Conservation (phyloP, 2,113 vertebrate genomes). For the Stigmatopora nigra region DNA sequence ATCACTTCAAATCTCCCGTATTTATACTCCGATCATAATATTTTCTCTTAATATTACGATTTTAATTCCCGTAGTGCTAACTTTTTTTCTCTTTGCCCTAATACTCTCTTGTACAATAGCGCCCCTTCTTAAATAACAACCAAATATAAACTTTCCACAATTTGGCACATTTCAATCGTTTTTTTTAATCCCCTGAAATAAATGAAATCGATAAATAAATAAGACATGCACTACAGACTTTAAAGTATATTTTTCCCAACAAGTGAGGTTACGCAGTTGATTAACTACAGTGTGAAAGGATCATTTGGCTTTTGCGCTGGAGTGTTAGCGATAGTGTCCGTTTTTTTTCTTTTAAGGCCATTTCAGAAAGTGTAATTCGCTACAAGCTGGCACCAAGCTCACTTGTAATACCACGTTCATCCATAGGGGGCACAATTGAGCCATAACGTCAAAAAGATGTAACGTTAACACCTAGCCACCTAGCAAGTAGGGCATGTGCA, state of each 20-base stretch:
- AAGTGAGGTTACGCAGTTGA: slow-evolving; percentile 83
- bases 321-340: slow-evolving; percentile 1
- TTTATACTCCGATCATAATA: no score
- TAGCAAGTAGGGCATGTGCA: no score
- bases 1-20: no score
- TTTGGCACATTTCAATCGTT: slow-evolving; percentile 64
- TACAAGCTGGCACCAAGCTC: slow-evolving; percentile 2
- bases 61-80: background rate
- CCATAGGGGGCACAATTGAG: background rate
- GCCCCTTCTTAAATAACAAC: slow-evolving; percentile 27
- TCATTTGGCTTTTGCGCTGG: slow-evolving; percentile 56
- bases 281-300: slow-evolving; percentile 70
- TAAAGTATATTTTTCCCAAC: background rate
- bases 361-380: background rate
- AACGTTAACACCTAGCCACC: background rate
- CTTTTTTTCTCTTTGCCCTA: background rate
- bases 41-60: no score
- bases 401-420: background rate
- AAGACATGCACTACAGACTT: slow-evolving; percentile 71
- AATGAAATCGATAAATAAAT: slow-evolving; percentile 31
- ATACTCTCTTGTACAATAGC: background rate
- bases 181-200: slow-evolving; percentile 57
- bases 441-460: no score
- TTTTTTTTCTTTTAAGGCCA: slow-evolving; percentile 1
- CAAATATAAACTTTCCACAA: slow-evolving; percentile 17